phyloP scores from a whole-genome alignment of 2,888 invertebrate genomes.

The Drosophila nigricruria region DNA sequence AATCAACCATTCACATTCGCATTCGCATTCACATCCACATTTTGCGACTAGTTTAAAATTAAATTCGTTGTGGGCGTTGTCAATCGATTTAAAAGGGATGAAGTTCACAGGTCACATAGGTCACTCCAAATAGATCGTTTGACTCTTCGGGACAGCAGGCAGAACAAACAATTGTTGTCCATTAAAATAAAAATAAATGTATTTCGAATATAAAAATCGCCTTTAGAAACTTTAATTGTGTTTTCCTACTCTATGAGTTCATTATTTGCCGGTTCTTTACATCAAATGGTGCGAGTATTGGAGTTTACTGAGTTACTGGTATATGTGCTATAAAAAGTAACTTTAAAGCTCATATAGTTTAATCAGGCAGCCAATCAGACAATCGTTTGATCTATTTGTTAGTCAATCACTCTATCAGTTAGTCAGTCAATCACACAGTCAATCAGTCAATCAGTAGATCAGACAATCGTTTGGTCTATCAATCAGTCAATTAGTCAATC shows the following conservation, averaged over 20 bases:
- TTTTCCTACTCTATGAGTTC: neutral
- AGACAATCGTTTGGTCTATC: neutral
- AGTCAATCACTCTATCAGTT: neutral
- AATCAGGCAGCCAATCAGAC: neutral
- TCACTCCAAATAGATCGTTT: conserved; percentile 1
- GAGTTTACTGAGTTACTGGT: too few species aligned
- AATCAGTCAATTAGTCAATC: neutral
- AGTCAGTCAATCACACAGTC: neutral
- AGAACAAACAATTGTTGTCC: neutral
- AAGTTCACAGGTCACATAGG: neutral
- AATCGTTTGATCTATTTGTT: neutral
- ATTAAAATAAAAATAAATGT: conserved; percentile 6
- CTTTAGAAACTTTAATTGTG: conserved; percentile 1
- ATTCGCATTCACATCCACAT: neutral
- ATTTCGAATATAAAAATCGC: neutral
- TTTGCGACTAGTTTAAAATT: conserved; percentile 12
- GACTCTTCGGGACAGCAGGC: neutral
- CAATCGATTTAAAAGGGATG: conserved; percentile 10
- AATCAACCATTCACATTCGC: neutral
- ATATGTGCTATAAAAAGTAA: neutral
- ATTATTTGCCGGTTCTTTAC: neutral
- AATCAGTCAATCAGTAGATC: too few species aligned
- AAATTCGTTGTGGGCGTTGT: conserved; percentile 18
- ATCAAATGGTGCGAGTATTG: neutral
- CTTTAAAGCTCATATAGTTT: neutral